Evolutionary conservation across 2,113 vertebrate genomes (phyloP).

Genomic region (Tympanuchus pallidicinctus): DNA sequence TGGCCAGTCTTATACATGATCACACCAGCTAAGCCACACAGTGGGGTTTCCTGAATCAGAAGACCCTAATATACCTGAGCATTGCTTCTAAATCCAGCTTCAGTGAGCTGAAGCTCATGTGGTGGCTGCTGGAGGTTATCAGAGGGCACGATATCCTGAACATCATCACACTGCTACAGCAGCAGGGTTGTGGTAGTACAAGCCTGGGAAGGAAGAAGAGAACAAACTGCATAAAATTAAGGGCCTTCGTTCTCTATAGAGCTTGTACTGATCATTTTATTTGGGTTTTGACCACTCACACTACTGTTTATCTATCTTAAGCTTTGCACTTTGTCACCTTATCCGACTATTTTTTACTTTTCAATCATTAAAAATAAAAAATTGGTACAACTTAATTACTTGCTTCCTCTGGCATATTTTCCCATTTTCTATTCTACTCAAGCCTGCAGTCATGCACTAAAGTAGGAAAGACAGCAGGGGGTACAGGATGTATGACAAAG

Average conservation of each 20-base stretch:
- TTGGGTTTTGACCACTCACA: not conserved
- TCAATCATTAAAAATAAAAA: not conserved
- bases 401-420: not conserved
- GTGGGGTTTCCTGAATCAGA: not conserved
- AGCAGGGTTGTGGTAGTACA: not conserved
- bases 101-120: not conserved
- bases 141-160: not conserved
- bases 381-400: not conserved
- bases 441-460: not conserved
- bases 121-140: not conserved
- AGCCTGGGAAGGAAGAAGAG: not conserved
- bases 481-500: not conserved
- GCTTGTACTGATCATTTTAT: not conserved
- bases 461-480: not conserved
- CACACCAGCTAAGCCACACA: slow-evolving; percentile 24
- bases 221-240: not conserved
- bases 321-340: not conserved
- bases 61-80: not conserved
- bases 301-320: not conserved
- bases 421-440: not conserved
- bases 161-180: not conserved
- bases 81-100: not conserved
- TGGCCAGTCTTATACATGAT: not conserved
- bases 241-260: not conserved
- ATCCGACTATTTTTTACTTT: not conserved